Base-by-base conservation (phyloP, 1,140 invertebrate species). In the Camponotus floridanus region DNA sequence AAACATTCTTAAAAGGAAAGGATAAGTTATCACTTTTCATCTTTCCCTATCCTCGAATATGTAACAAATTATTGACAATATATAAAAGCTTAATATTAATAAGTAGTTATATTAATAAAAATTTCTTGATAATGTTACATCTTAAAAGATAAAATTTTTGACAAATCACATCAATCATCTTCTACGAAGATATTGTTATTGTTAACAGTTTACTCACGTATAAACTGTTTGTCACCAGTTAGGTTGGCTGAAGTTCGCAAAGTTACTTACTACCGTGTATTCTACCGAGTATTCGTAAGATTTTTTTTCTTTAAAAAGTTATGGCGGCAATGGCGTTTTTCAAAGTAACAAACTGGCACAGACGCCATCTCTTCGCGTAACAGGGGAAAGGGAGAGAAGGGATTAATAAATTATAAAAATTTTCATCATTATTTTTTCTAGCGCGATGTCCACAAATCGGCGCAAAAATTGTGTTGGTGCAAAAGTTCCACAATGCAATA, bases 341-440 rank as follows among this genome's bases (percentile, higher is more conserved):
- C 62, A 26, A 18, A 39, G 21, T 13, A 18, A 21, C 45, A 21
- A 70, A 68, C 76, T 80, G 51, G 62, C 42, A 80, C 39, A 21
- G 45, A 80, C 33, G 33, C 68, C 15, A 70, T 80, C 33, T 42
- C 65, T 64, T 70, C 45, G 62, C n/a, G 3, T 15, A 48, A 48
- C 11, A 48, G 42, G 3, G 4, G 13, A 48, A 15, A 51, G 9
- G 11, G 26, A 26, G 26, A 26, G 9, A 18, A 51, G 65, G 57
- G 78, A 57, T 61, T 48, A 83, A 51, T 48, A 74, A 83, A 74
- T 83, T 31, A 48, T 83, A 74, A 83, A 74, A 55, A 45, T 81
- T 33, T 33, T 48, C 67, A 81, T 81, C 45, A 39, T 71, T 81
- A 83, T 74, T 61, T 45, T 48, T 26, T 61, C 11, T 59, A 45